Evolutionary conservation across 2,797 vertebrate species (phyloP).

Genomic region (Chelon labrosus): DNA sequence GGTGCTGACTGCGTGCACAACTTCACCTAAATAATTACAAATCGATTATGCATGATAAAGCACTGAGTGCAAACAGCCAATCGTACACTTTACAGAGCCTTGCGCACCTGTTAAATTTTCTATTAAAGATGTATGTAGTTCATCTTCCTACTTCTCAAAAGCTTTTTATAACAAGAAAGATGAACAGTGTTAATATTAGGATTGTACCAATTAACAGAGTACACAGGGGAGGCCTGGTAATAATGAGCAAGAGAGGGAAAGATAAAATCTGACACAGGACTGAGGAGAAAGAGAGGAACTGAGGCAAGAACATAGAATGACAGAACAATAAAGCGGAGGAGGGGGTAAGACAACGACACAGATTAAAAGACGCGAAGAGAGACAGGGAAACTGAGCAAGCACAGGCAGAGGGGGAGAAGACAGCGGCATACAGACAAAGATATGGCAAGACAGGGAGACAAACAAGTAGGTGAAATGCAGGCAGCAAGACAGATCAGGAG

Average conservation of each 20-base stretch:
- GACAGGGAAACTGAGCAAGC: constrained; percentile 40
- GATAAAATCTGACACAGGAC: constrained; percentile 59
- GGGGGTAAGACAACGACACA: background rate
- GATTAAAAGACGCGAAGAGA: background rate
- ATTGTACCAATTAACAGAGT: constrained; percentile 73
- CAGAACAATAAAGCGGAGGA: constrained; percentile 43
- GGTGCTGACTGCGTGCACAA: background rate
- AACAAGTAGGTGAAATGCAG: constrained; percentile 45
- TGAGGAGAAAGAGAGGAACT: constrained; percentile 47
- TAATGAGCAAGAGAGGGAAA: constrained; percentile 66
- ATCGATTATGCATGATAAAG: background rate
- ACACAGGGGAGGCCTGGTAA: constrained; percentile 71
- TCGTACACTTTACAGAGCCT: background rate
- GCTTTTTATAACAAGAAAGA: constrained; percentile 61
- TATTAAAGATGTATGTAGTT: constrained; percentile 61
- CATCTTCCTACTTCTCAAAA: constrained; percentile 60
- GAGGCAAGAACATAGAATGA: constrained; percentile 37
- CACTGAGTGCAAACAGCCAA: background rate
- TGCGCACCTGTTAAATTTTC: constrained; percentile 5
- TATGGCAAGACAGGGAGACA: constrained; percentile 30
- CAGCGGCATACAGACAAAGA: constrained; percentile 36
- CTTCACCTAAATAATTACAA: background rate
- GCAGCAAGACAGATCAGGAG: constrained; percentile 42
- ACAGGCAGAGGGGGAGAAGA: constrained; percentile 11
- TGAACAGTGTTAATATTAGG: constrained; percentile 76